Base-by-base conservation (phyloP, 2,888 invertebrate species). In the Molanna angustata region DNA sequence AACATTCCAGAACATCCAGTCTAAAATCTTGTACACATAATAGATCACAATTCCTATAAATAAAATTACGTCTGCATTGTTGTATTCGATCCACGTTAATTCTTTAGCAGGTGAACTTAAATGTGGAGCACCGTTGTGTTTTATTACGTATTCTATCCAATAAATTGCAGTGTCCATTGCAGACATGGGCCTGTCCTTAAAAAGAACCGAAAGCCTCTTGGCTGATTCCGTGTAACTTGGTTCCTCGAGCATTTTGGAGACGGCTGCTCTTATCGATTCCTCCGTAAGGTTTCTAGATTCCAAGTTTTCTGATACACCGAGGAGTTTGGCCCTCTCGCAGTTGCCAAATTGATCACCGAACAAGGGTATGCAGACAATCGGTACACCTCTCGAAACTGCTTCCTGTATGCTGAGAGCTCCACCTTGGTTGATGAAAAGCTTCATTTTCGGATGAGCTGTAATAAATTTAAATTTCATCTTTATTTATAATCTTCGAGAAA, bases 81-180 rank as follows among this genome's bases (percentile, higher is more conserved):
- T 57, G 52, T 69, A 68, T 61, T 76, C 70, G 64, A 71, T 69
- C 61, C 74, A 69, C 2, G 65, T 63, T 52, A 76, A 61, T 40
- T 69, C 65, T 3, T 69, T 63, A 1, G 71, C 69, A 4, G 69
- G 62, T 0, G 73, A 72, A 51, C 70, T 71, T 19, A 75, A 61
- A 47, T 71, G 66, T 1, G 61, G 57, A 0, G 74, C 73, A 1
- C 72, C 73, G 2, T 69, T 65, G 58, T 76, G 67, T 35, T 71
- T 63, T 4, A 68, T 72, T 0, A 80, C 72, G 64, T 82, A 80
- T 64, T 83, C 83, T 27, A 81, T 74, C 82, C 82, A 83, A 64
- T 73, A 83, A 42, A 77, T 71, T 9, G 82, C 80, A 39, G 79
- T 79, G 2, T 81, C 78, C 62, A 80, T 62, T 1, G 83, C 78